Base-by-base conservation (phyloP, 2,113 vertebrate species). In the Ellobius talpinus region DNA sequence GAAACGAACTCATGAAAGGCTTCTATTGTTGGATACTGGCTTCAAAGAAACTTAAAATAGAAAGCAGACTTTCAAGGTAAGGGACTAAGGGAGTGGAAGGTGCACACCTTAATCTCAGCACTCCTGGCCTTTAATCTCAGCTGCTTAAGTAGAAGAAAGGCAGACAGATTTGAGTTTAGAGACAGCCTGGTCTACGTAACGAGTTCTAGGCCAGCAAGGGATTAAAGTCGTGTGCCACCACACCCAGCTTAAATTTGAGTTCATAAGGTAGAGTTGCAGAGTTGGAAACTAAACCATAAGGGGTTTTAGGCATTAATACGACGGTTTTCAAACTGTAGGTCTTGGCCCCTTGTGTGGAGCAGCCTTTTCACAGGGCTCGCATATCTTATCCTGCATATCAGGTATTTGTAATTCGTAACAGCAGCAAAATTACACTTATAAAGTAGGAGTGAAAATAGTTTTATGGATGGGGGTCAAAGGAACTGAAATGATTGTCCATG, bases 1-100 rank as follows among this genome's bases (percentile, higher is more conserved):
- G 78, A 94, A 91, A 68, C 77, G 66, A 82, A 29, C 68, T 82
- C 10, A 36, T 92, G 84, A 85, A 61, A 70, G 90, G 73, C 19
- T 31, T 93, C 92, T 85, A 88, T 85, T 92, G 52, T n/a, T 88
- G 24, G 65, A 61, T 81, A 36, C 7, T 65, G 39, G 65, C 95
- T 95, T 96, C 24, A 31, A 95, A 94, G 95, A 95, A 93, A 90
- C 89, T 90, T 47, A 66, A 87, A 96, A 72, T 93, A 85, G 78
- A 84, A 93, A 89, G 68, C 21, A 86, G n/a, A 24, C 84, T 87
- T 72, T 95, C 13, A 86, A 77, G 65, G 68, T 87, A 52, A 92
- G 17, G 73, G 93, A 93, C 58, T 89, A 89, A 84, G 78, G 93
- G 95, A 42, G 5, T 10, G 7, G 11, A 7, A 66, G 33, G 76